Base-by-base conservation (phyloP, 1,140 invertebrate genomes). In the Drosophila saltans region DNA sequence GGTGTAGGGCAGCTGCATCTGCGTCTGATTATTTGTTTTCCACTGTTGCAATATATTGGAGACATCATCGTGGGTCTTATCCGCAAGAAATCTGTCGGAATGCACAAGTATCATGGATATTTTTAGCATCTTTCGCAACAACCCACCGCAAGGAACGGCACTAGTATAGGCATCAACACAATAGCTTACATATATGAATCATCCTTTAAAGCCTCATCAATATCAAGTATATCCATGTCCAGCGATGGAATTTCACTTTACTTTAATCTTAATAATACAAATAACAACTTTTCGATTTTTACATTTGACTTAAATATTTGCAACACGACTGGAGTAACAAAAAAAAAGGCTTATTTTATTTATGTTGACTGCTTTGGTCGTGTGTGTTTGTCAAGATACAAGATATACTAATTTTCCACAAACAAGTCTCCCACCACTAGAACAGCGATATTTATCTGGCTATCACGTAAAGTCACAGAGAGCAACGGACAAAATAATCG, bases 141-240 rank as follows among this genome's bases (percentile, higher is more conserved):
- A 26, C 30, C 62, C 2, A 61, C 48, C 62, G 59, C 60, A n/a
- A 61, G 63, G 52, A 66, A 33, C 59, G 69, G 45, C 55, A 66
- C 26, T 11, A 72, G 66, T 33, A 43, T 36, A 60, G 73, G 64
- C 52, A 21, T 60, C 48, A 62, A 56, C 64, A n/a, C 40, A 41
- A 66, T 69, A 59, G 80, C 91, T 80, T 79, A 92, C 91, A 91
- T 90, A 86, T 90, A 92, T 80, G 91, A 92, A 92, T 92, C 91
- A 91, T 92, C 91, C 78, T 92, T 92, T 39, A 92, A 74, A 45
- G 81, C 91, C 77, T 92, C 91, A 76, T 92, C 91, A 69, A 92
- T 92, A 43, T 92, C 91, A 67, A 92, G 70, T 74, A 92, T 92
- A 84, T 92, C 91, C 91, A 92, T 92, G 68, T 74, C 84, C 84